A percentile compares a stretch with the other conserved stretches of the same genome.
These are phyloP conservation scores for Labeo rohita DNA, from an alignment of 2,113 vertebrate genomes.

Conservation along the genomic window DNA sequence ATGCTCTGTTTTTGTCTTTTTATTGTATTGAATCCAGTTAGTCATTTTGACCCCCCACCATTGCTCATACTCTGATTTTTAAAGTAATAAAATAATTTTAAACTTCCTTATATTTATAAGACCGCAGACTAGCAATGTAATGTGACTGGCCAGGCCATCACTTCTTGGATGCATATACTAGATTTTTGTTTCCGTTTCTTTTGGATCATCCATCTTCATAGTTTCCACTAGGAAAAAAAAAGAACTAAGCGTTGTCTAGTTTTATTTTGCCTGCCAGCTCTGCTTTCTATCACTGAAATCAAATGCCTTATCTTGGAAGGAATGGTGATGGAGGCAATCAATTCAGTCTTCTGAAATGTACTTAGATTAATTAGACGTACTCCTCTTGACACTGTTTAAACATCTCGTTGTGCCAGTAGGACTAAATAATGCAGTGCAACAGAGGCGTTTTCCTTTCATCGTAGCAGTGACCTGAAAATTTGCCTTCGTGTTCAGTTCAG, in stretches of 20 bases:
- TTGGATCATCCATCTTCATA: neutral
- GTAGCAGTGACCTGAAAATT: slow-evolving; percentile 33
- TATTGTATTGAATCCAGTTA: neutral
- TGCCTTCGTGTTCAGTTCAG: slow-evolving; percentile 1
- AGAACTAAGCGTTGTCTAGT: neutral
- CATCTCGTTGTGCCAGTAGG: slow-evolving; percentile 34
- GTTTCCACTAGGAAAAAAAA: neutral
- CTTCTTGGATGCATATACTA: neutral
- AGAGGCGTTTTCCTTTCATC: neutral
- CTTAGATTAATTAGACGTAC: slow-evolving; percentile 38
- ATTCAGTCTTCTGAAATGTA: neutral
- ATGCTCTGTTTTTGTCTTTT: too few species aligned
- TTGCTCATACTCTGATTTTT: neutral
- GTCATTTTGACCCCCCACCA: neutral
- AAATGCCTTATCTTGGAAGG: neutral
- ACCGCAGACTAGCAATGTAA: neutral
- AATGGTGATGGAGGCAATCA: neutral
- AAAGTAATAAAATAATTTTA: neutral
- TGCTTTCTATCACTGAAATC: slow-evolving; percentile 15
- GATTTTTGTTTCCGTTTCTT: neutral
- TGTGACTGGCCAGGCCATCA: neutral
- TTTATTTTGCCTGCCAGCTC: neutral
- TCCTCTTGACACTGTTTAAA: slow-evolving; percentile 24
- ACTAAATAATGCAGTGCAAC: slow-evolving; percentile 48
- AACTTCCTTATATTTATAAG: neutral